These are phyloP conservation scores for Caloenas nicobarica DNA, from an alignment of 2,113 vertebrate genomes.

Conservation along the genomic window DNA sequence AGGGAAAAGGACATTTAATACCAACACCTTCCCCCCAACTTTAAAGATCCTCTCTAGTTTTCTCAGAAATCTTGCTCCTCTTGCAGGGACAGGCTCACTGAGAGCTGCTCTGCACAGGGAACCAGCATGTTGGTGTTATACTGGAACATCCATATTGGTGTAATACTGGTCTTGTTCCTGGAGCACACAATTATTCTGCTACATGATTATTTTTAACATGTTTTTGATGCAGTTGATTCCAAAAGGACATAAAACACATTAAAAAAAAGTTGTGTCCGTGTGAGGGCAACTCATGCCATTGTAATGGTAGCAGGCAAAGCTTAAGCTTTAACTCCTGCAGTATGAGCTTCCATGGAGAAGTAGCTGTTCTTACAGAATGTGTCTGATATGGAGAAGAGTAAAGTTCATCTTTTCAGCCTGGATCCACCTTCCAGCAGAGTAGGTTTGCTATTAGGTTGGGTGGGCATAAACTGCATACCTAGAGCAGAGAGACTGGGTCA, in stretches of 20 bases:
- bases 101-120: too few relatives aligned
- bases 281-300: background rate
- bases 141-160: too few relatives aligned
- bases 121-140: too few relatives aligned
- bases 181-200: too few relatives aligned
- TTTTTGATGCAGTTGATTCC: background rate
- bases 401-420: background rate
- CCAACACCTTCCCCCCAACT: background rate
- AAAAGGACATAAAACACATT: background rate
- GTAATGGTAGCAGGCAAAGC: background rate
- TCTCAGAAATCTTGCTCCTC: too few relatives aligned
- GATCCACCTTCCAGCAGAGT: background rate
- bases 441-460: background rate
- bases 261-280: background rate
- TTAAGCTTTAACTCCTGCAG: background rate
- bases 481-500: background rate
- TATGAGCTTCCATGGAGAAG: background rate
- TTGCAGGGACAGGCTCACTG: too few relatives aligned
- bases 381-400: accelerated
- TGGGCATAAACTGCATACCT: background rate
- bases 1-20: background rate
- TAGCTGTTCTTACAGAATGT: background rate
- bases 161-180: too few relatives aligned
- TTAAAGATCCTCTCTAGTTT: too few relatives aligned
- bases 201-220: too few relatives aligned